Evolutionary conservation across 2,797 vertebrate genomes (phyloP), one percentile per base, ranked within the genome.

Genomic region (Sebastes kiyomatsui): DNA sequence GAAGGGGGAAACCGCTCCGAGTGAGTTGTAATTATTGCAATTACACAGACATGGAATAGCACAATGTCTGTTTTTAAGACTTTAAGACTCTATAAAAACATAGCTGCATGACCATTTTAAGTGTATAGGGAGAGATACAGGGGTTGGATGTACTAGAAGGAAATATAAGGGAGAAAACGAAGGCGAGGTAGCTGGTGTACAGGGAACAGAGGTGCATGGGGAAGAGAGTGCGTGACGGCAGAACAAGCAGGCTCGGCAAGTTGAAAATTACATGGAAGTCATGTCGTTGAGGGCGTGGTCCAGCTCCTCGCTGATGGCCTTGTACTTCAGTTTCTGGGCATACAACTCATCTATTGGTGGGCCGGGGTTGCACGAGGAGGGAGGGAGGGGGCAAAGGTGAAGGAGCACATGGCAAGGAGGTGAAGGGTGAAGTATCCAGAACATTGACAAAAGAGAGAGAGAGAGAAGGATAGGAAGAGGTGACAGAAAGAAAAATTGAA

Each of bases 201-300:
- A 25, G 67, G 54, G 91, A 88, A 74, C 87, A 94, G 83, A 84
- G 59, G 69, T 81, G 77, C 72, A 79, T 14, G 58, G 67, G 32
- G 60, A 60, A n/a, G 61, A 16, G 52, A 20, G 55, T 23, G 42
- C 18, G 67, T 14, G 67, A 64, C 25, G 56, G 32, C 27, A n/a
- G 70, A 68, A 76, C 83, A 88, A 72, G 82, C 91, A 89, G 80
- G 85, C 86, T 87, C 82, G 54, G 95, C 90, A 84, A 73, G 80
- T 91, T 79, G 88, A 88, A 91, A 97, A 96, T 99, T 99, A 99
- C 98, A 99, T 99, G 96, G 98, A 99, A 92, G 98, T 99, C 98
- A 99, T 99, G 91, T 99, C 99, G 89, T 99, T 99, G 97, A 99
- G 98, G 95, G 99, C 97, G 95, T 99, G 98, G 97, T 99, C 99